These are phyloP conservation scores for Uloborus diversus DNA, from an alignment of 1,140 invertebrate species.

Conservation along the genomic window DNA sequence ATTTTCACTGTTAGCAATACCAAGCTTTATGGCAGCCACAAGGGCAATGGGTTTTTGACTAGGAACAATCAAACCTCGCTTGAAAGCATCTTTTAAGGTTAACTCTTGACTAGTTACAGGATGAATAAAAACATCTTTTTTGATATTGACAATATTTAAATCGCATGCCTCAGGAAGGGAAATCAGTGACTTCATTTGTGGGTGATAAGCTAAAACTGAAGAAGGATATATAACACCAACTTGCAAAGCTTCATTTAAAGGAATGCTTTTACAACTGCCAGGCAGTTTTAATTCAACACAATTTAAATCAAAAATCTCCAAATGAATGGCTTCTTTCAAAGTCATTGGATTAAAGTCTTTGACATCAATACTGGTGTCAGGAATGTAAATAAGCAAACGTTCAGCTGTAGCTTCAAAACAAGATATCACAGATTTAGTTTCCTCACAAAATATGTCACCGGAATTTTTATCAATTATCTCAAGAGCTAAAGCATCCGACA, in stretches of 20 bases:
- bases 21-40: conserved; percentile 77
- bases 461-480: conserved; percentile 78
- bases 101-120: conserved; percentile 75
- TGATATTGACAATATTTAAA: conserved; percentile 62
- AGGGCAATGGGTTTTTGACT: conserved; percentile 76
- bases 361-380: not conserved
- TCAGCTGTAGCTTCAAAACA: conserved; percentile 85
- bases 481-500: conserved; percentile 78
- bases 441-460: conserved; percentile 84
- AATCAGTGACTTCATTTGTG: conserved; percentile 77
- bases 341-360: conserved; percentile 21
- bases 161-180: conserved; percentile 71
- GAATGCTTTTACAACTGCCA: conserved; percentile 71
- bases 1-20: conserved; percentile 75
- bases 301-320: conserved; percentile 40
- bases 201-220: conserved; percentile 78
- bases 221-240: conserved; percentile 80
- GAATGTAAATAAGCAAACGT: conserved; percentile 70
- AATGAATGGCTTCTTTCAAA: conserved; percentile 49
- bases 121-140: conserved; percentile 66
- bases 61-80: conserved; percentile 73
- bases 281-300: conserved; percentile 5
- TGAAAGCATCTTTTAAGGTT: conserved; percentile 76
- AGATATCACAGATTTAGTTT: conserved; percentile 78
- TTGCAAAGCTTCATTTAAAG: conserved; percentile 83